These are phyloP conservation scores for Sebastes hubbsi DNA, from an alignment of 2,797 vertebrate genomes.

Conservation along the genomic window DNA sequence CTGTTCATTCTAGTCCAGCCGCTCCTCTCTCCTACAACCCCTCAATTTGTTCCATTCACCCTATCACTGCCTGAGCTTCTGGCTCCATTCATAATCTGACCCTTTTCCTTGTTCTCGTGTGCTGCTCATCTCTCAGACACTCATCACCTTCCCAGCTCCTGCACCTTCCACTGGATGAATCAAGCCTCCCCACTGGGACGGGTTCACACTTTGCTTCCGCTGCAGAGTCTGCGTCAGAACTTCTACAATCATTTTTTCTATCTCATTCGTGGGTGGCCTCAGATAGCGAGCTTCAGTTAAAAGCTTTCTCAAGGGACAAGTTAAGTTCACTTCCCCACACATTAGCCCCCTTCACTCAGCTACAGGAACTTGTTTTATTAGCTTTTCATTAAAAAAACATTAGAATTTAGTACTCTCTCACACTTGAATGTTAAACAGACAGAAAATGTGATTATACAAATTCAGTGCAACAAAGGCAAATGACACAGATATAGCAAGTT, in stretches of 20 bases:
- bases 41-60: not conserved
- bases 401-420: not conserved
- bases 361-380: not conserved
- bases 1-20: not conserved
- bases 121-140: not conserved
- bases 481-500: not conserved
- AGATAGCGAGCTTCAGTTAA: not conserved
- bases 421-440: not conserved
- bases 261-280: not conserved
- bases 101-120: not conserved
- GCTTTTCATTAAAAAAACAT: not conserved
- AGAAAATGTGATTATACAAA: not conserved
- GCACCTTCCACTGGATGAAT: not conserved
- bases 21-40: not conserved
- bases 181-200: not conserved
- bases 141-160: not conserved
- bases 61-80: not conserved
- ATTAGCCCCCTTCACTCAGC: not conserved
- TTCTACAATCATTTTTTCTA: not conserved
- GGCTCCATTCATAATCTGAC: not conserved
- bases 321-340: not conserved
- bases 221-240: not conserved
- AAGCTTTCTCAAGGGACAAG: not conserved
- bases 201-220: not conserved
- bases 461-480: not conserved